These are phyloP conservation scores for Periophthalmodon schlosseri DNA, from an alignment of 2,113 vertebrate genomes.

Conservation along the genomic window DNA sequence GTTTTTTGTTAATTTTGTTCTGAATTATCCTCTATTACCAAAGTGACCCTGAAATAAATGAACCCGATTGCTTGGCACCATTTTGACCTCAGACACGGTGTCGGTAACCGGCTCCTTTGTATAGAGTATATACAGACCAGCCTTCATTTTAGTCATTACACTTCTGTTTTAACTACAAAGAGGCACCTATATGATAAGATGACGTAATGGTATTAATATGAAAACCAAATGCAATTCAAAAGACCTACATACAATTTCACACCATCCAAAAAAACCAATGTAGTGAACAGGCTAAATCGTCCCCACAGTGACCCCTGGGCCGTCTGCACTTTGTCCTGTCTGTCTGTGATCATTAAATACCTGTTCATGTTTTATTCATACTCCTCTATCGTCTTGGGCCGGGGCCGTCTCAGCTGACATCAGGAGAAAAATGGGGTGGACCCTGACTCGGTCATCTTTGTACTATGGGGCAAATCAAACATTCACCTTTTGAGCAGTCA, in stretches of 20 bases:
- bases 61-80: no score
- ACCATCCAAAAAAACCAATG: background rate
- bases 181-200: background rate
- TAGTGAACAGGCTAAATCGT: background rate
- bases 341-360: slow-evolving; percentile 4
- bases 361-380: background rate
- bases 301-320: no score
- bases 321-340: background rate
- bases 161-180: background rate
- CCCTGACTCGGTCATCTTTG: background rate
- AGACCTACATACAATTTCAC: background rate
- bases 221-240: no score
- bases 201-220: no score
- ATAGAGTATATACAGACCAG: no score
- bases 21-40: no score
- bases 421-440: slow-evolving; percentile 2
- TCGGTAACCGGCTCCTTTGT: no score
- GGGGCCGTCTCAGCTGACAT: background rate
- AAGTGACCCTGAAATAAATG: no score
- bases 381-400: background rate
- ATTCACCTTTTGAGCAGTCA: background rate
- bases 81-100: no score
- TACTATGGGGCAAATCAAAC: background rate
- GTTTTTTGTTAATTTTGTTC: no score
- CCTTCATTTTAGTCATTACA: background rate